phyloP scores from a whole-genome alignment of 2,113 vertebrate species.

The Axis porcinus region DNA sequence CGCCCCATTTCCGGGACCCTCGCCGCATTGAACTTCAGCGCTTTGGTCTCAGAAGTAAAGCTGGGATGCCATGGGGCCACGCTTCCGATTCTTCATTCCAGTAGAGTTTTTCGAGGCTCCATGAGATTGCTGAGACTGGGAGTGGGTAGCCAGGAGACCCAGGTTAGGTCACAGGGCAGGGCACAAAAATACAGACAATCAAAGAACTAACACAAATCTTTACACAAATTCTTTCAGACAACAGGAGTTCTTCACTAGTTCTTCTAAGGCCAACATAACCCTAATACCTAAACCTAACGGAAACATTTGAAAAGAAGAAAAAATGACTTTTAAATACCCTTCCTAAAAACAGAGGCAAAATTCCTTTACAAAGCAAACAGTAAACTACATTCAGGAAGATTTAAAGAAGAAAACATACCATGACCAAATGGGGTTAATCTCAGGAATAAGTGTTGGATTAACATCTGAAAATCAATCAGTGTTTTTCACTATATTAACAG shows the following conservation, averaged over 20 bases:
- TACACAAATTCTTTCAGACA: neutral
- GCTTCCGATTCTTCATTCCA: neutral
- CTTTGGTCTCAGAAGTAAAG: neutral
- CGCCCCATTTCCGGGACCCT: neutral
- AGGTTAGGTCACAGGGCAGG: neutral
- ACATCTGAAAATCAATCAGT: neutral
- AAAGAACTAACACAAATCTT: neutral
- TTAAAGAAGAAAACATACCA: neutral
- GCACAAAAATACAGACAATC: neutral
- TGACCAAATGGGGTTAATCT: neutral
- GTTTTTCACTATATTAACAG: neutral
- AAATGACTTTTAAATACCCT: neutral
- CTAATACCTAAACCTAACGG: neutral
- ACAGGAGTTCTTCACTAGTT: neutral
- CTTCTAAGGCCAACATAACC: neutral
- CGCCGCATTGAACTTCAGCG: neutral
- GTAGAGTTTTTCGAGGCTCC: neutral
- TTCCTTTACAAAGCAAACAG: neutral
- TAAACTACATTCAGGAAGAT: neutral
- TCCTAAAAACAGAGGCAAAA: neutral
- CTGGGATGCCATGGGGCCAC: neutral
- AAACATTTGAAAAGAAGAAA: neutral
- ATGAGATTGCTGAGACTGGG: neutral
- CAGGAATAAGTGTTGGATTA: neutral
- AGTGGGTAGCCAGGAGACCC: neutral